These are phyloP conservation scores for Platyrinchus mystaceus DNA, from an alignment of 2,797 vertebrate species.

Conservation along the genomic window DNA sequence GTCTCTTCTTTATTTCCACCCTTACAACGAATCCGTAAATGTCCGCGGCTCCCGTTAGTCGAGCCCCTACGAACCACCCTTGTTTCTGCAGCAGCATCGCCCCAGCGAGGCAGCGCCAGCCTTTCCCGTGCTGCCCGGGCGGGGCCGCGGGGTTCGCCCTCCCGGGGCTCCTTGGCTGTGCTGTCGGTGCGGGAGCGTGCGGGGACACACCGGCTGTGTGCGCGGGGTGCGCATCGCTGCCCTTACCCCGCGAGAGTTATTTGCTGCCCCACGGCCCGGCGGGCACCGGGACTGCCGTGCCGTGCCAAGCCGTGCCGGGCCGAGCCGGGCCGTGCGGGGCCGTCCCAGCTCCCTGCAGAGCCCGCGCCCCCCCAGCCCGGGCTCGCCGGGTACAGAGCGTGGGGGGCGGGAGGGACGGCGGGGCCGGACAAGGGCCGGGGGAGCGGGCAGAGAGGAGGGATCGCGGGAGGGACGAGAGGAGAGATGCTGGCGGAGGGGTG, in stretches of 20 bases:
- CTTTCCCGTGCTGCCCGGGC: background rate
- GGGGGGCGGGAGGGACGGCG: background rate
- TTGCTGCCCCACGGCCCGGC: background rate
- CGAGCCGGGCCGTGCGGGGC: background rate
- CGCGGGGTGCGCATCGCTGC: background rate
- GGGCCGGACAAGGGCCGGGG: background rate
- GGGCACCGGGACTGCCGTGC: background rate
- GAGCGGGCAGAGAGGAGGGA: conserved; percentile 5
- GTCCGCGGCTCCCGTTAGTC: background rate
- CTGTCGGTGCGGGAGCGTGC: too few species aligned
- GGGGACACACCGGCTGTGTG: background rate
- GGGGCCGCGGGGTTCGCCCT: background rate
- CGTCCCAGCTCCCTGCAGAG: background rate
- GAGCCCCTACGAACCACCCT: background rate
- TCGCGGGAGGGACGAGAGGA: background rate
- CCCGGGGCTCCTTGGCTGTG: background rate
- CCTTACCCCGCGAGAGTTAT: background rate
- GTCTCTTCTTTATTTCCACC: background rate
- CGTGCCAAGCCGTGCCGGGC: background rate
- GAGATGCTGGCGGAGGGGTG: conserved; percentile 7
- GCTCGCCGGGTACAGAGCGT: background rate
- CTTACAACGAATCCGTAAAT: background rate
- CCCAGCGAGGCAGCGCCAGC: background rate
- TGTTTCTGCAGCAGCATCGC: background rate
- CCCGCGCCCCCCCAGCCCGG: background rate